A percentile compares a stretch with the other conserved stretches of the same genome.
Conservation (phyloP, 1,140 invertebrate genomes). For the Augochlora pura region DNA sequence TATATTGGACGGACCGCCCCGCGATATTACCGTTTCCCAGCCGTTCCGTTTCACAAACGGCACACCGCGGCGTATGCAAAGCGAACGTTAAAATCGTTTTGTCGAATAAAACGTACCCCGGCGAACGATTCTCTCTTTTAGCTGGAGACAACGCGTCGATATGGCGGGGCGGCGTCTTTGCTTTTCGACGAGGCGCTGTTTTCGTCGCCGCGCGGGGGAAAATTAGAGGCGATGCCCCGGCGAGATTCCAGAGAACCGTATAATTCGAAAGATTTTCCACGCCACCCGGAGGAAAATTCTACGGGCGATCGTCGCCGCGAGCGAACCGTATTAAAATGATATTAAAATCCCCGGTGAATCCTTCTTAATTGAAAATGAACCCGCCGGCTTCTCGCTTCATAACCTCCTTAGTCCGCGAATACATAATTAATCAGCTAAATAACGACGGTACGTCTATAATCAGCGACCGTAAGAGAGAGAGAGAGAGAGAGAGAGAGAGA, state of each 20-base stretch:
- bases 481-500: too few species aligned
- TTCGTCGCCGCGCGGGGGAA: background rate
- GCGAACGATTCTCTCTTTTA: background rate
- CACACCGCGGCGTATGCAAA: background rate
- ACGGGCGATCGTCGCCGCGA: background rate
- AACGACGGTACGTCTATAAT: too few species aligned
- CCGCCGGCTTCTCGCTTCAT: background rate
- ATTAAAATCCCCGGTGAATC: background rate
- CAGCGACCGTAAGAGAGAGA: too few species aligned
- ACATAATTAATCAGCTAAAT: background rate
- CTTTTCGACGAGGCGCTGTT: background rate
- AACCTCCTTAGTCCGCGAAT: background rate
- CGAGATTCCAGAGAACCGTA: background rate
- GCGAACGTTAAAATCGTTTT: background rate
- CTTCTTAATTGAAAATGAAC: conserved; percentile 1
- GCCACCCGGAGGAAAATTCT: background rate
- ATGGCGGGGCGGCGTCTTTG: too few species aligned
- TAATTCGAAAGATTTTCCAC: background rate
- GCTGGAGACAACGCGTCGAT: too few species aligned
- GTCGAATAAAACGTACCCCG: background rate
- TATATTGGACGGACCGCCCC: background rate
- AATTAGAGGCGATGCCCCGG: background rate
- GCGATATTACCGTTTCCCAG: background rate
- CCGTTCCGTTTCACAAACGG: background rate
- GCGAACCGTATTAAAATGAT: background rate